These are phyloP conservation scores for Macrophya annulata DNA, from an alignment of 2,888 invertebrate species.

Conservation along the genomic window DNA sequence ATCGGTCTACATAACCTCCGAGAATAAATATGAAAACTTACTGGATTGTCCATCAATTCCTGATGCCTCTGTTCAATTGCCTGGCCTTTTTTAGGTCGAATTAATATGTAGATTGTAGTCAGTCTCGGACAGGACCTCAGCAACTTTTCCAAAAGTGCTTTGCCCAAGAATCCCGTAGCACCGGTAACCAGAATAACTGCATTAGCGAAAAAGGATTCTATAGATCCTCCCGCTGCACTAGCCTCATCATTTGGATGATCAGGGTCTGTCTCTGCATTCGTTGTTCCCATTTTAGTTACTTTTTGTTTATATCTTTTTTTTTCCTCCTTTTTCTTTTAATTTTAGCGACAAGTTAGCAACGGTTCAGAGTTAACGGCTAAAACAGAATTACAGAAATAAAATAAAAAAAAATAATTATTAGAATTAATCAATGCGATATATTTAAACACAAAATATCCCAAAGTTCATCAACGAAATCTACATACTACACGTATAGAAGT, in stretches of 20 bases:
- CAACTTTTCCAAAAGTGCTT: constrained; percentile 95
- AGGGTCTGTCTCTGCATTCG: constrained; percentile 70
- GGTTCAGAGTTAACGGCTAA: not conserved
- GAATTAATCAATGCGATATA: not conserved
- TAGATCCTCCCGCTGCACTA: constrained; percentile 68
- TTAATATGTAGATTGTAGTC: constrained; percentile 89
- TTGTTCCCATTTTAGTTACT: constrained; percentile 69
- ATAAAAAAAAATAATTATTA: not conserved
- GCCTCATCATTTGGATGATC: constrained; percentile 66
- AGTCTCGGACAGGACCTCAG: constrained; percentile 92
- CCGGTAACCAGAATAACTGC: constrained; percentile 83
- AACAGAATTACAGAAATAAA: constrained; percentile 1
- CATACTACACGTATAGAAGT: not conserved
- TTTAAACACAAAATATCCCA: not conserved
- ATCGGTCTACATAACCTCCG: not conserved
- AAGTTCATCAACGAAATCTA: not conserved
- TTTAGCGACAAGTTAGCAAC: not conserved
- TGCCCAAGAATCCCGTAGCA: constrained; percentile 95
- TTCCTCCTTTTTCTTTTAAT: not conserved
- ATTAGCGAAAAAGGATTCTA: constrained; percentile 81
- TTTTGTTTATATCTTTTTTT: not conserved
- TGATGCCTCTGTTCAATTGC: constrained; percentile 87
- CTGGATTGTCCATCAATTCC: constrained; percentile 88
- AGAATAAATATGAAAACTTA: constrained; percentile 73
- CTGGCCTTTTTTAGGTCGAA: constrained; percentile 89